Conservation (phyloP, 1,140 invertebrate genomes). For the Plodia interpunctella region DNA sequence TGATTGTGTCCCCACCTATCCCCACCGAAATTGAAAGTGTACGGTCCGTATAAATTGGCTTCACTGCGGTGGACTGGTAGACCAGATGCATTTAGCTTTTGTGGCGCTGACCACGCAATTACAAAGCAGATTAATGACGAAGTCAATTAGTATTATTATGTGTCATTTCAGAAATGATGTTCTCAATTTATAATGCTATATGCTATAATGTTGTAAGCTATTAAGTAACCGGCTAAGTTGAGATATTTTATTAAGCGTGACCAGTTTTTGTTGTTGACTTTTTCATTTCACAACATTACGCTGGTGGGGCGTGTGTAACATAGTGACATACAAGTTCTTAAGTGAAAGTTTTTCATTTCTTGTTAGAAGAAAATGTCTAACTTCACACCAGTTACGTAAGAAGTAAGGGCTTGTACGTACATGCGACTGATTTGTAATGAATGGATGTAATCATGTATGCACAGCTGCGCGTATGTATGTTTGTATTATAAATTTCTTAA, state of each 20-base stretch:
- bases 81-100: constrained; percentile 5
- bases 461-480: neutral
- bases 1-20: neutral
- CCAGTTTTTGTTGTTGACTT: neutral
- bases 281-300: neutral
- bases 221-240: neutral
- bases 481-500: constrained; percentile 4
- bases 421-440: constrained; percentile 17
- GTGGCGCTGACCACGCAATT: neutral
- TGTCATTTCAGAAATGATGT: constrained; percentile 1
- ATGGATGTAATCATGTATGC: constrained; percentile 6
- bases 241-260: constrained; percentile 1
- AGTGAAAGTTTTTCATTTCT: constrained; percentile 20
- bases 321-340: neutral
- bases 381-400: constrained; percentile 12
- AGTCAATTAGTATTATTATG: constrained; percentile 4
- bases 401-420: neutral
- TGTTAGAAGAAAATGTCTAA: constrained; percentile 20
- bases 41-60: neutral
- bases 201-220: neutral
- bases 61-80: neutral
- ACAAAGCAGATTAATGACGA: neutral
- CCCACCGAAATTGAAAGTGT: constrained; percentile 4
- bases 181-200: neutral
- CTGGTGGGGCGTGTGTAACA: neutral